These are phyloP conservation scores for Drosophila mimica DNA, from an alignment of 2,888 invertebrate genomes.

Conservation along the genomic window DNA sequence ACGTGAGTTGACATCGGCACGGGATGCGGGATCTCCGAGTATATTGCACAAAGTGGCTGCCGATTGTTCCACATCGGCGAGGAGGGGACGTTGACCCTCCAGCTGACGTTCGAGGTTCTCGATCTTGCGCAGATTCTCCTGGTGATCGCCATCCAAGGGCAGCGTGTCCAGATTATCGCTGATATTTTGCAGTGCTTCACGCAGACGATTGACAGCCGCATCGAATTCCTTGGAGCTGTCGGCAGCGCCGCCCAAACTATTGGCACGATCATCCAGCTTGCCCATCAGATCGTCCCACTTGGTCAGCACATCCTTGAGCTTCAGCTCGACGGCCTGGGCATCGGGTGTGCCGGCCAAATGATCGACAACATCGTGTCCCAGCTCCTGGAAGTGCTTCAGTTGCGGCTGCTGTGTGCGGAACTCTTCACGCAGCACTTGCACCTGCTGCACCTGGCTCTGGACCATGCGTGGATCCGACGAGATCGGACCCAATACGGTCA, in stretches of 20 bases:
- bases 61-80: constrained; percentile 95
- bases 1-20: constrained; percentile 95
- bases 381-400: constrained; percentile 92
- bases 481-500: constrained; percentile 97
- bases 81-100: constrained; percentile 94
- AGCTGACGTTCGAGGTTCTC: constrained; percentile 94
- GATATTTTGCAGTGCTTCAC: constrained; percentile 94
- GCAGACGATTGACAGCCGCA: constrained; percentile 92
- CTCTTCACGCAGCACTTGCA: constrained; percentile 97
- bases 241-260: constrained; percentile 94
- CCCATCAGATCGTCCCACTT: constrained; percentile 93
- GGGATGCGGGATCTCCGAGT: constrained; percentile 94
- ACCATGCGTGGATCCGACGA: constrained; percentile 98
- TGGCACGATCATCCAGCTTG: constrained; percentile 94
- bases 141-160: constrained; percentile 92
- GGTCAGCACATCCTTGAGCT: constrained; percentile 90
- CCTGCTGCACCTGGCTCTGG: constrained; percentile 97
- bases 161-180: constrained; percentile 94
- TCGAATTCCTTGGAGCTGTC: constrained; percentile 97
- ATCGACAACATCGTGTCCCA: constrained; percentile 91
- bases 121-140: constrained; percentile 94
- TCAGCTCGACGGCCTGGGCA: constrained; percentile 89
- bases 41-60: constrained; percentile 95
- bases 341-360: constrained; percentile 87
- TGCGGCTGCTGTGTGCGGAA: constrained; percentile 97